A percentile compares a stretch with the other conserved stretches of the same genome.
phyloP scores from a whole-genome alignment of 2,888 invertebrate species.

The Drosophila nigritarsus region DNA sequence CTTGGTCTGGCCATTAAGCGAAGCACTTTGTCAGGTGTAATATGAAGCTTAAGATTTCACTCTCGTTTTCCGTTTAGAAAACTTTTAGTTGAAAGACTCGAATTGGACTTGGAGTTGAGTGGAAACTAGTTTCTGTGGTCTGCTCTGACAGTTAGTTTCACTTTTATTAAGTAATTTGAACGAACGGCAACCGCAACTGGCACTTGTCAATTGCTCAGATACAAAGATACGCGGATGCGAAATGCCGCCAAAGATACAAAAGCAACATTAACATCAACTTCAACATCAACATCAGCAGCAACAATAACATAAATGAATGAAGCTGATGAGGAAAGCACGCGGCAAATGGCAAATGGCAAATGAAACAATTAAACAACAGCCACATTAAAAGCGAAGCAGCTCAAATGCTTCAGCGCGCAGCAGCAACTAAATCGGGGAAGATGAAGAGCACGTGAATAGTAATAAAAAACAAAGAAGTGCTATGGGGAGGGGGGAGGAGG shows the following conservation, averaged over 20 bases:
- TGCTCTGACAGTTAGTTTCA: constrained; percentile 66
- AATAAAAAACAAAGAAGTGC: background rate
- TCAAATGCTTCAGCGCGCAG: constrained; percentile 39
- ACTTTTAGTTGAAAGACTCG: constrained; percentile 54
- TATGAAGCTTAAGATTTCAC: constrained; percentile 30
- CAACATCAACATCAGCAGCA: constrained; percentile 11
- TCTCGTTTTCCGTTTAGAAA: constrained; percentile 42
- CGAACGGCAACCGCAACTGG: constrained; percentile 56
- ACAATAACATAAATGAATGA: constrained; percentile 7
- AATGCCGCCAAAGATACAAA: constrained; percentile 24
- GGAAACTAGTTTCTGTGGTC: constrained; percentile 48
- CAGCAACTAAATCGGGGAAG: background rate
- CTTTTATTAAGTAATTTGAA: constrained; percentile 76
- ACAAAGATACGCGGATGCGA: constrained; percentile 20
- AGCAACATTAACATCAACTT: constrained; percentile 11
- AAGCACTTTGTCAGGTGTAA: constrained; percentile 15
- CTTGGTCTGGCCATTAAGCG: constrained; percentile 1
- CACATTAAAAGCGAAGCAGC: constrained; percentile 42
- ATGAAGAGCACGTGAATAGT: background rate
- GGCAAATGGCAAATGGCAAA: constrained; percentile 51
- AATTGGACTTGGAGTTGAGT: constrained; percentile 43
- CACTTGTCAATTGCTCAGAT: constrained; percentile 63
- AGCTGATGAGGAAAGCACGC: constrained; percentile 53
- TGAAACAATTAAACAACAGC: constrained; percentile 62
- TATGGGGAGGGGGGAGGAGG: background rate